A percentile compares a stretch with the other conserved stretches of the same genome.
These are phyloP conservation scores for Helobdella robusta DNA, from an alignment of 2,888 invertebrate genomes.

Conservation along the genomic window DNA sequence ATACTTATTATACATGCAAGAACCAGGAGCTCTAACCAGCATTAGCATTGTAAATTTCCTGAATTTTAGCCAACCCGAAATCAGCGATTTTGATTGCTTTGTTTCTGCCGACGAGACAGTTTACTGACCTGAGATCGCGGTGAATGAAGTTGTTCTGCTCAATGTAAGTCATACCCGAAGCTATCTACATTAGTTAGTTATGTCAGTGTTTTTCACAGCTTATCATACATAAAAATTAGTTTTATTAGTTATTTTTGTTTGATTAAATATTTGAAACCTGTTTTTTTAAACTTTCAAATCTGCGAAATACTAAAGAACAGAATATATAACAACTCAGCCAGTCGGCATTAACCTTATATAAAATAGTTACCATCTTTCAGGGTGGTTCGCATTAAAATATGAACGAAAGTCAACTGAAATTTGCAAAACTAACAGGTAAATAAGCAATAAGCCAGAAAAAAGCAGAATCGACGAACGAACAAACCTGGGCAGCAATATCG, in stretches of 20 bases:
- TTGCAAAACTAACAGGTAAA: too few species aligned
- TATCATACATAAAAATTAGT: not conserved
- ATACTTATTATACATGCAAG: too few species aligned
- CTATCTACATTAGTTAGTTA: slow-evolving; percentile 38
- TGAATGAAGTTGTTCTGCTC: slow-evolving; percentile 46
- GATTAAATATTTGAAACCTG: too few species aligned
- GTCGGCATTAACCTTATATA: too few species aligned
- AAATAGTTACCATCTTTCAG: too few species aligned
- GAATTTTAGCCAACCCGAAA: slow-evolving; percentile 46
- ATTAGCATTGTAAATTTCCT: slow-evolving; percentile 39
- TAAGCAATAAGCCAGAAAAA: too few species aligned
- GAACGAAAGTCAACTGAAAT: too few species aligned
- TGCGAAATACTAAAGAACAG: too few species aligned
- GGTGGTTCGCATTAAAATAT: too few species aligned
- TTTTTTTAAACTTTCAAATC: too few species aligned
- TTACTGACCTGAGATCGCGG: slow-evolving; percentile 48
- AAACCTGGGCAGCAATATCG: slow-evolving; percentile 81
- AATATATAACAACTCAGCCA: too few species aligned
- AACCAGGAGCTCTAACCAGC: slow-evolving; percentile 33
- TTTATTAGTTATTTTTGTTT: not conserved
- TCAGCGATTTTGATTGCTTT: slow-evolving; percentile 48
- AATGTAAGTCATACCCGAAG: slow-evolving; percentile 48
- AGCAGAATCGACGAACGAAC: slow-evolving; percentile 16
- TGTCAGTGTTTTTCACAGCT: not conserved
- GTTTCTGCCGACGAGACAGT: slow-evolving; percentile 46